Conservation (phyloP, 2,113 vertebrate species). For the Bettongia penicillata region DNA sequence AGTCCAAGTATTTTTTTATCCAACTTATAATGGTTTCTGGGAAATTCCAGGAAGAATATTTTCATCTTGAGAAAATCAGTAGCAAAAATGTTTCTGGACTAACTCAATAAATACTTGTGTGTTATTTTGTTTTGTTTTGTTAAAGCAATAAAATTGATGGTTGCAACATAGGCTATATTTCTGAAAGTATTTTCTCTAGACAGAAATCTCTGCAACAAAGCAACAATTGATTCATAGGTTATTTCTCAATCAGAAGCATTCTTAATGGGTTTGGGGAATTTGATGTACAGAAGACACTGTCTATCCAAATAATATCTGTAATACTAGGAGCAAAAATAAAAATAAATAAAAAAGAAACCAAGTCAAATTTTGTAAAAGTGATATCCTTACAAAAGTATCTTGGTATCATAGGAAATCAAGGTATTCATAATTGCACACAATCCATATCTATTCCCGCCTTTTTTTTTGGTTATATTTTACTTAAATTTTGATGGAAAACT, state of each 20-base stretch:
- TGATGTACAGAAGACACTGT: background rate
- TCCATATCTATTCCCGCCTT: background rate
- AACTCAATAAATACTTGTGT: slow-evolving; percentile 44
- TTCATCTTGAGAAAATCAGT: slow-evolving; percentile 43
- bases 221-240: slow-evolving; percentile 40
- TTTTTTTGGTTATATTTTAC: background rate
- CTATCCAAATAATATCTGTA: slow-evolving; percentile 26
- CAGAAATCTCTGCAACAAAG: slow-evolving; percentile 51
- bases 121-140: slow-evolving; percentile 4
- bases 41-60: slow-evolving; percentile 25
- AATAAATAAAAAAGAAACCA: background rate
- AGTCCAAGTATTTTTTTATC: background rate
- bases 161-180: slow-evolving; percentile 7
- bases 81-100: slow-evolving; percentile 52
- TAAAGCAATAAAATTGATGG: slow-evolving; percentile 43
- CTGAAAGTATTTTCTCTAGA: background rate
- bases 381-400: slow-evolving; percentile 5
- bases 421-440: background rate
- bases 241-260: slow-evolving; percentile 50
- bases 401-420: background rate
- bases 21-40: slow-evolving; percentile 28
- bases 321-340: background rate
- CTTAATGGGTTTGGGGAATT: slow-evolving; percentile 28
- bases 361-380: slow-evolving; percentile 5
- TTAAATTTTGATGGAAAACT: background rate